Evolutionary conservation across 2,797 vertebrate genomes (phyloP), one percentile per base, ranked within the genome.

Genomic region (Cichlasoma orientale): DNA sequence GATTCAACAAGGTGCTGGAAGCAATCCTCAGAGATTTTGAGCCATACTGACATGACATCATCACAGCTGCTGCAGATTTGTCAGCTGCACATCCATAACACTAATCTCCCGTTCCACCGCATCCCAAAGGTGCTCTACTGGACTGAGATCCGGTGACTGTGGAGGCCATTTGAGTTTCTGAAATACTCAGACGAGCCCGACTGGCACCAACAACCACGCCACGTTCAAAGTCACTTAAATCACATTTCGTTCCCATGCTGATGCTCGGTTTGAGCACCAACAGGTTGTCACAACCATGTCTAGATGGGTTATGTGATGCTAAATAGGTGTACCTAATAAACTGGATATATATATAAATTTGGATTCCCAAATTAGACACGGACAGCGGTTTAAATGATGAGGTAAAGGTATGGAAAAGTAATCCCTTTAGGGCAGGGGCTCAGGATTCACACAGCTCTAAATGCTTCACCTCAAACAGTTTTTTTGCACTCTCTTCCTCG

Each of bases 71-170:
- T 44, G 36, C 21, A 63, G 59, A 18, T 63, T 1, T 63, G 36
- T 12, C 36, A 38, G 36, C 36, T 38, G 36, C 59, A 63, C 14
- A 2, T 63, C 21, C 36, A 25, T 18, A 14, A 41, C 33, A 14
- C 21, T 8, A 18, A 36, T 63, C 59, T 63, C 36, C 38, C 1
- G 4, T 25, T 41, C 41, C 21, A 10, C 59, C 41, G 5, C 36
- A 63, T 63, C 59, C 59, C 36, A 63, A 36, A 61, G 21, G 13
- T 41, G 0, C 23, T 41, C 7, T 63, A 23, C 9, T 41, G 58
- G 36, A 41, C 41, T 41, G 36, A 41, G 58, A 21, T 41, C n/a
- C 16, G 36, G 58, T 41, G 59, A 63, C 41, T 63, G 59, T 63
- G 59, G 36, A 41, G 36, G n/a, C 16, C n/a, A 25, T 41, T 41